phyloP scores from a whole-genome alignment of 1,140 invertebrate genomes.

The Argopecten irradians region DNA sequence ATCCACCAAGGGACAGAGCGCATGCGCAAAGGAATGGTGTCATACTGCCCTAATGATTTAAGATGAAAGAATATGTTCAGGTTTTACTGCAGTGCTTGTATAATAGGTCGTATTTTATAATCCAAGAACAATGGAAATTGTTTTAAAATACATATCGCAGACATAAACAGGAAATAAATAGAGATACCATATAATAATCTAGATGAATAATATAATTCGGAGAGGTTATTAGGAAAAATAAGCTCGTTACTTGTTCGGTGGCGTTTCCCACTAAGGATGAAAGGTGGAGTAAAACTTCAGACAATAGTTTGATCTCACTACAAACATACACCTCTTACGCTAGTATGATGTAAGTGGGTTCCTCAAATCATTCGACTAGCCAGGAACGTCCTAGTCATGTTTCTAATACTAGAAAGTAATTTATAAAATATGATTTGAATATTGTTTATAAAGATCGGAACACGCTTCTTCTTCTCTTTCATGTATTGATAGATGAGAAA shows the following conservation, averaged over 20 bases:
- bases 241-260: not conserved
- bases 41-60: not conserved
- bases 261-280: not conserved
- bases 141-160: not conserved
- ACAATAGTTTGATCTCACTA: not conserved
- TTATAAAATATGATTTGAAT: slow-evolving; percentile 10
- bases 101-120: not conserved
- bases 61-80: not conserved
- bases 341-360: not conserved
- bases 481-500: not conserved
- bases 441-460: not conserved
- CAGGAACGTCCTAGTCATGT: not conserved
- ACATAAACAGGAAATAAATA: not conserved
- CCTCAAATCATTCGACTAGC: not conserved
- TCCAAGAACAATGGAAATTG: not conserved
- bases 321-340: not conserved
- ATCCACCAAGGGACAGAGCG: not conserved
- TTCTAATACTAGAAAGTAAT: not conserved
- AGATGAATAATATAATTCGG: not conserved
- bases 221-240: not conserved
- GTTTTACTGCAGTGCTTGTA: not conserved
- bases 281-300: not conserved
- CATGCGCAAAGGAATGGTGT: not conserved
- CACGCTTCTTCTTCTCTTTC: not conserved
- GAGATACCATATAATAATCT: not conserved